Evolutionary conservation across 1,140 invertebrate species (phyloP), one percentile per base, ranked within the genome.

Genomic region (Hermetia illucens): DNA sequence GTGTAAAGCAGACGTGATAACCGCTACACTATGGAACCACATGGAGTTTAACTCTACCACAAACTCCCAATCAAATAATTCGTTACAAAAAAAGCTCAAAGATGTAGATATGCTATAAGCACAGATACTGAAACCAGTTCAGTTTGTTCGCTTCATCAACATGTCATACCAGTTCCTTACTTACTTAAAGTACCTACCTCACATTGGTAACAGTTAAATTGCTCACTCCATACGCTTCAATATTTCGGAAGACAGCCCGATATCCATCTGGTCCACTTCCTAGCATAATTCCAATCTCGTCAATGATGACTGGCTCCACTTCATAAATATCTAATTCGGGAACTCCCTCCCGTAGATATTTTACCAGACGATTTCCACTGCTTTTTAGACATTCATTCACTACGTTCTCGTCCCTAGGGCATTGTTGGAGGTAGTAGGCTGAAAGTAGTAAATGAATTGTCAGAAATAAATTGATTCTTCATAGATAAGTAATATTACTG

Each of bases 201-300:
- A 85, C 69, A 44, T 74, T 77, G 1, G 77, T 82, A 36, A 86
- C 70, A 34, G 77, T 75, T 44, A 85, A 65, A 37, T 82, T 75
- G 41, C 79, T 81, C 5, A 83, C 80, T 12, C 82, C 82, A 48
- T 69, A 79, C 1, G 82, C 82, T 36, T 80, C 71, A 29, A 86
- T 78, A 49, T 84, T 74, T 39, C 71, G 73, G 62, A 86, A 86
- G 27, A 74, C 72, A 0, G 80, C 82, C 25, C 75, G 68, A 59
- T 86, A 86, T 1, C 80, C 80, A 53, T 84, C 74, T 0, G 81
- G 78, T 0, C 80, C 81, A 5, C 64, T 72, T 30, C 82, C 82
- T 29, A 86, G 55, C 0, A 79, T 66, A 31, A 86, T 79, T n/a
- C 79, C 74, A 25, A 85, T 71, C 55, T 85, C 79, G 54, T 86